Evolutionary conservation across 2,113 vertebrate genomes (phyloP).

Genomic region (Clarias magur): DNA sequence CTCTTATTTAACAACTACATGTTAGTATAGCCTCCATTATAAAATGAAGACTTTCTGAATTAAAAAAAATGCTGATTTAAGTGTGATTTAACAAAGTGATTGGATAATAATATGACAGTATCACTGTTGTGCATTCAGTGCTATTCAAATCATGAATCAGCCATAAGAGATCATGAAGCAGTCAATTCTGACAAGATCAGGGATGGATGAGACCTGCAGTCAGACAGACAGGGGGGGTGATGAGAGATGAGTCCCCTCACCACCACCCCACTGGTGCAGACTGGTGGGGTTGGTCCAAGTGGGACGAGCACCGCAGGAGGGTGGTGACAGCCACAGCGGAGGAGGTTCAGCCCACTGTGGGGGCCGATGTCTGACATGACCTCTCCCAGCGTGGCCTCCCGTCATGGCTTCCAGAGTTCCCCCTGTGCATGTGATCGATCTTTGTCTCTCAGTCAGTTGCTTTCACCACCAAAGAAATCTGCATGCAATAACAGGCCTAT

Average conservation of each 20-base stretch:
- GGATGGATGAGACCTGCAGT: conserved; percentile 28
- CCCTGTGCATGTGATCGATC: conserved; percentile 34
- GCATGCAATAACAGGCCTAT: conserved; percentile 26
- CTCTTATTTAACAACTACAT: not conserved
- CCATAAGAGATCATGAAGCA: not conserved
- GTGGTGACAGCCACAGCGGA: conserved; percentile 77
- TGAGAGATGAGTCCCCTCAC: conserved; percentile 42
- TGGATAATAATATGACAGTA: not conserved
- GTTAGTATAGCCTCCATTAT: not conserved
- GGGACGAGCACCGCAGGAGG: conserved; percentile 72
- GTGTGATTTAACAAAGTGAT: not conserved
- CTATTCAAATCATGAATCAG: conserved; percentile 1
- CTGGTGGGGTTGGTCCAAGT: conserved; percentile 75
- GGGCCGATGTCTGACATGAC: conserved; percentile 86
- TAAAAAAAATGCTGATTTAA: not conserved
- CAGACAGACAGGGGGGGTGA: conserved; percentile 43
- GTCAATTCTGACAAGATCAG: conserved; percentile 27
- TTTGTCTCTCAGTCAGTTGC: conserved; percentile 48
- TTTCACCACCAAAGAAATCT: conserved; percentile 30
- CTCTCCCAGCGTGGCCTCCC: conserved; percentile 75
- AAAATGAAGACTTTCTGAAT: not conserved
- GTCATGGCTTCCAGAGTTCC: conserved; percentile 51
- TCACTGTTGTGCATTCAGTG: not conserved
- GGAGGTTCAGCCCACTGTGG: conserved; percentile 77
- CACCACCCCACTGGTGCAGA: conserved; percentile 68